Conservation (phyloP, 2,888 invertebrate species). For the Meta bourneti region DNA sequence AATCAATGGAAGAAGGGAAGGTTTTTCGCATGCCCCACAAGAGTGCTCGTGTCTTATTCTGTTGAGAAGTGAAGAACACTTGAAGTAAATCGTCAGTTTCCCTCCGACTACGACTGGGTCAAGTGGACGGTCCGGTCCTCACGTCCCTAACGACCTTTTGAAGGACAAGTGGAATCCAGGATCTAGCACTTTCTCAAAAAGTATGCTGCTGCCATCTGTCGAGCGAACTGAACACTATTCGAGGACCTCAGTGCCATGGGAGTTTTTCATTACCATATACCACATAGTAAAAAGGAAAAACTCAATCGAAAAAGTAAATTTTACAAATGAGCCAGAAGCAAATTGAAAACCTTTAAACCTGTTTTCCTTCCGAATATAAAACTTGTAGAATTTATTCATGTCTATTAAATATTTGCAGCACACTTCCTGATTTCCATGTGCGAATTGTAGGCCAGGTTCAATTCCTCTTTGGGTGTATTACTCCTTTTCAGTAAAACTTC, state of each 20-base stretch:
- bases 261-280: background rate
- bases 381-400: too few relatives aligned
- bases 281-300: too few relatives aligned
- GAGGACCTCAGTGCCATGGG: background rate
- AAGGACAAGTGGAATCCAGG: conserved; percentile 43
- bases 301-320: too few relatives aligned
- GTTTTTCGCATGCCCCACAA: conserved; percentile 7
- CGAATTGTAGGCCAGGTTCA: too few relatives aligned
- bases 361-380: too few relatives aligned
- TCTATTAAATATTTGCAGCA: too few relatives aligned
- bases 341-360: too few relatives aligned
- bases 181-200: background rate
- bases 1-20: background rate
- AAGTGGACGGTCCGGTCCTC: conserved; percentile 49
- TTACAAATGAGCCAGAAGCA: too few relatives aligned
- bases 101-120: conserved; percentile 34
- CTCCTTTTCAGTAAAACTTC: too few relatives aligned
- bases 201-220: conserved; percentile 50
- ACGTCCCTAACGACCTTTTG: conserved; percentile 50
- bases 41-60: conserved; percentile 23
- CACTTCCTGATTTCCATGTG: too few relatives aligned
- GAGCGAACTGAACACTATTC: background rate
- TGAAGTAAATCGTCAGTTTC: conserved; percentile 9
- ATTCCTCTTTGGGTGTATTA: too few relatives aligned
- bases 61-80: conserved; percentile 12